Base-by-base conservation (phyloP, 2,888 invertebrate species). In the Trichopoda pennipes region DNA sequence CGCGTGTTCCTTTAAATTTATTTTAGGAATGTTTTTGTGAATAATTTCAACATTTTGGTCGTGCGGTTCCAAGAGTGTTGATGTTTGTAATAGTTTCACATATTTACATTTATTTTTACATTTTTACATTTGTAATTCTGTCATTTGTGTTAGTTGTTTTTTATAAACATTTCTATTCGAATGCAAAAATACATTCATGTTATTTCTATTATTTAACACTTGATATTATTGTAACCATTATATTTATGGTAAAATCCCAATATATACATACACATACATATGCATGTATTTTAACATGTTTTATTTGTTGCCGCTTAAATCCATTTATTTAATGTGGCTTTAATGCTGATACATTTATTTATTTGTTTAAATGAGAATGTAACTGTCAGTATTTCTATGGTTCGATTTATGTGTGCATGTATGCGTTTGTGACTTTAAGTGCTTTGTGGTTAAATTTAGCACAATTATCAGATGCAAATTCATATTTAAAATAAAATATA, bases 61-160 rank as follows among this genome's bases (percentile, higher is more conserved):
- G 63, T 74, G 81, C 58, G 81, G 81, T 74, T 74, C 42, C 21
- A 58, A 58, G n/a, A 81, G 81, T 78, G 77, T 78, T 81, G 77
- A 81, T 73, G 35, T 81, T 74, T 81, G 63, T 69, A 77, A 77
- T 78, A 64, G 75, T 72, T 76, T 75, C 76, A 66, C 55, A 23
- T 78, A n/a, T n/a, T n/a, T n/a, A n/a, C n/a, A n/a, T n/a, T n/a
- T n/a, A n/a, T n/a, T n/a, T n/a, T n/a, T n/a, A n/a, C n/a, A n/a
- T n/a, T n/a, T n/a, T 69, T 70, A 44, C 73, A 76, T 63, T 47
- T 49, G 10, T 44, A 58, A 74, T 38, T 58, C 38, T 64, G 38
- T 64, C 58, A 49, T 81, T 64, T 63, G 9, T 28, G 44, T 51
- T 2, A 63, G 19, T 14, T n/a, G 2, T 28, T 38, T 66, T 21